phyloP scores from a whole-genome alignment of 2,888 invertebrate genomes.

The Xestobium rufovillosum region DNA sequence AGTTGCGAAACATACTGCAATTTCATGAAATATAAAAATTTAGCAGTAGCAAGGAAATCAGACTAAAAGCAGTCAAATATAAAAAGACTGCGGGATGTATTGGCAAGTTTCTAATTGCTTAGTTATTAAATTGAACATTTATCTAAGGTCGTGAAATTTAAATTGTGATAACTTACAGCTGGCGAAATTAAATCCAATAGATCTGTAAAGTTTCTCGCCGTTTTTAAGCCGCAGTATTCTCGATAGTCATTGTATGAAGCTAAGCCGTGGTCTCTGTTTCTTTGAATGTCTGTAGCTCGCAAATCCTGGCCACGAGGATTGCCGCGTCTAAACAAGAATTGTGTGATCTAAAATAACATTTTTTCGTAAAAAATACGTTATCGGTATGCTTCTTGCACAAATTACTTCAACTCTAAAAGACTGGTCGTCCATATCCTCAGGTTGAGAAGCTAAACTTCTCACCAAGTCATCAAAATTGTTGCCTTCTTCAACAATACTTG shows the following conservation, averaged over 20 bases:
- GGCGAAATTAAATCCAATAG: conserved; percentile 59
- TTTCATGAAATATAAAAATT: no score
- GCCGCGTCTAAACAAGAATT: conserved; percentile 59
- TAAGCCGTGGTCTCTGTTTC: conserved; percentile 80
- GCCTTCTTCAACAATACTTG: conserved; percentile 55
- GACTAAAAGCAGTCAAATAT: no score
- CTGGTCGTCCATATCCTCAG: conserved; percentile 67
- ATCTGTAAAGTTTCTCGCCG: conserved; percentile 61
- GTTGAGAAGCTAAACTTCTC: conserved; percentile 69
- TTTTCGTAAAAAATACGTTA: conserved; percentile 18
- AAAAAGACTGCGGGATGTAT: no score
- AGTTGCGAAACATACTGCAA: no score
- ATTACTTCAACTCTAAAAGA: conserved; percentile 69
- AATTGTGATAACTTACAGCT: conserved; percentile 56
- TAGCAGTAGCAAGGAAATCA: no score
- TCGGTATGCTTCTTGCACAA: no score
- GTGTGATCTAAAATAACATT: conserved; percentile 49
- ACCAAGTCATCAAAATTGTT: conserved; percentile 64
- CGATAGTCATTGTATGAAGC: conserved; percentile 72
- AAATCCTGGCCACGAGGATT: conserved; percentile 72
- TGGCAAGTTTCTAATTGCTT: no score
- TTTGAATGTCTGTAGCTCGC: conserved; percentile 74
- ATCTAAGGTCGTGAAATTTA: no score
- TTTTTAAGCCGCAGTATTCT: conserved; percentile 64
- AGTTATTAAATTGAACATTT: no score